Base-by-base conservation (phyloP, 2,113 vertebrate species). In the Grammomys dolichurus region DNA sequence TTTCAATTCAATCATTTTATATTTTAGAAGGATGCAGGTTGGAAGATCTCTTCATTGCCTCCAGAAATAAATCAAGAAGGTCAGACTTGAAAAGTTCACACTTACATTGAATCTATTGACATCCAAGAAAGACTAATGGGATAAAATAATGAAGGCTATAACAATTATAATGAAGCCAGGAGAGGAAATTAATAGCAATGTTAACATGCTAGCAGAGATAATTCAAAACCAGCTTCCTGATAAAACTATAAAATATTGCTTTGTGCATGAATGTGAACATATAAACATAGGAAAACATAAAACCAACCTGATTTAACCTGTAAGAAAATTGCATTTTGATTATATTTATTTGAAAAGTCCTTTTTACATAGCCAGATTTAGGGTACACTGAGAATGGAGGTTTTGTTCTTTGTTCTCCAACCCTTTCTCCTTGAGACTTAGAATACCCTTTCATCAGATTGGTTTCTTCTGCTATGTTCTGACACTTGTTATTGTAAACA, bases 31-130 rank as follows among this genome's bases (percentile, higher is more conserved):
- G 80, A 98, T 90, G 33, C 40, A 96, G 91, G 56, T 95, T 86
- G 75, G 60, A 87, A 95, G 94, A 96, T 96, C 85, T 95, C 87
- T 97, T 97, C 77, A 73, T 89, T 96, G 63, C 69, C 95, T 97
- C 87, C 26, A 97, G 93, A 97, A 98, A 96, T 95, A 97, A 97
- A 97, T 95, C 72, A 97, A 97, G 96, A 98, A 97, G 91, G 95
- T 98, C 95, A 97, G 28, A 78, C 89, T 97, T 98, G 89, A 97
- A 97, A 98, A 98, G 87, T 97, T 97, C 95, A 95, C 73, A 93
- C 93, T 96, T 97, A 96, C 96, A 89, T 54, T 94, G 89, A 97
- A 97, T 98, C 93, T 76, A 94, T 93, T 97, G 96, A 91, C 87
- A 96, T 90, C 93, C 43, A 82, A 84, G 89, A 96, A 97, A 89